These are phyloP conservation scores for Tachysurus vachellii DNA, from an alignment of 2,113 vertebrate species.

Conservation along the genomic window DNA sequence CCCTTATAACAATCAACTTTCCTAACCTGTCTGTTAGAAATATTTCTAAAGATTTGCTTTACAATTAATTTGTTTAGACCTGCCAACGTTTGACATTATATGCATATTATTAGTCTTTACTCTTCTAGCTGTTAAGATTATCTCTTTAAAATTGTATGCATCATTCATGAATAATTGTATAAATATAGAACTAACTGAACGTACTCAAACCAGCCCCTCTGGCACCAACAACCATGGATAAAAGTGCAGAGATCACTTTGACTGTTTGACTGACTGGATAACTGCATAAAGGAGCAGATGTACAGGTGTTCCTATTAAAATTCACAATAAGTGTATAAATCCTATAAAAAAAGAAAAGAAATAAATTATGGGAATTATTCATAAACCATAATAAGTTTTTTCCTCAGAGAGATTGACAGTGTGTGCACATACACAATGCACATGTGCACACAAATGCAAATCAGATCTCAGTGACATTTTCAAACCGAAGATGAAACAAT, in stretches of 20 bases:
- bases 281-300: too few relatives aligned
- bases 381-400: not conserved
- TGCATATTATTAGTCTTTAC: too few relatives aligned
- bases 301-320: too few relatives aligned
- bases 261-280: too few relatives aligned
- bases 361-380: not conserved
- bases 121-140: too few relatives aligned
- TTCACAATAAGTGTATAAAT: not conserved
- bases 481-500: not conserved
- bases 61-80: slow-evolving; percentile 65
- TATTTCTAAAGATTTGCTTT: slow-evolving; percentile 73
- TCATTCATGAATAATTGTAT: too few relatives aligned
- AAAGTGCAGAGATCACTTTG: too few relatives aligned
- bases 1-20: slow-evolving; percentile 73
- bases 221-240: too few relatives aligned
- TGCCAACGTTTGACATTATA: slow-evolving; percentile 63
- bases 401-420: not conserved
- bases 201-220: too few relatives aligned
- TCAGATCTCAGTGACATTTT: not conserved
- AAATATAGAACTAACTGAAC: too few relatives aligned
- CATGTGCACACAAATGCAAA: not conserved
- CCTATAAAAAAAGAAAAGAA: not conserved
- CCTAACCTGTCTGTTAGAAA: slow-evolving; percentile 68
- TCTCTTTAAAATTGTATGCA: too few relatives aligned
- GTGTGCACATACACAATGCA: not conserved